These are phyloP conservation scores for Cyanoderma ruficeps DNA, from an alignment of 2,113 vertebrate species.

Conservation along the genomic window DNA sequence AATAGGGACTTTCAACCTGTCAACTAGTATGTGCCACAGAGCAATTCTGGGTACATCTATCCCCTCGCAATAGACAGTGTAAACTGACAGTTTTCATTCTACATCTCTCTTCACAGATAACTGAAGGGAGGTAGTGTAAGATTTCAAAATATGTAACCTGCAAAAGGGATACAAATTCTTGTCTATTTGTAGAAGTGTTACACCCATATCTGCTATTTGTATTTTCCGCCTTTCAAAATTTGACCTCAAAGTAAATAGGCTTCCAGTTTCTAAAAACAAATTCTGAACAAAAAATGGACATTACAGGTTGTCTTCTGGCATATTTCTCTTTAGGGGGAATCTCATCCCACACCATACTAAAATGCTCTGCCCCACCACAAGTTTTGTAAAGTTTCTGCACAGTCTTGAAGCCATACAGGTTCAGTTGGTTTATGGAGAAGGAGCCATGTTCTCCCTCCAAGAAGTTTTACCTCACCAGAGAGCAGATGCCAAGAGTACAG, in stretches of 20 bases:
- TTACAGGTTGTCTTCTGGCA: neutral
- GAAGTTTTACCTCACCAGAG: neutral
- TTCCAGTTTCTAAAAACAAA: neutral
- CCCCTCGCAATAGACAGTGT: neutral
- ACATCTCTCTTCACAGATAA: neutral
- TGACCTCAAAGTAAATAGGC: neutral
- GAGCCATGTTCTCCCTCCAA: rapidly evolving
- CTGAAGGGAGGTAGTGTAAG: neutral
- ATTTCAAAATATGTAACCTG: neutral
- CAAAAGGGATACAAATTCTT: neutral
- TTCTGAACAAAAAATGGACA: neutral
- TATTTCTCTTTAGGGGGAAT: neutral
- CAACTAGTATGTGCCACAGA: neutral
- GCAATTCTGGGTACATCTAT: neutral
- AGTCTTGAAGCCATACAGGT: neutral
- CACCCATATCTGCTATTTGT: neutral
- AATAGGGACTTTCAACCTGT: neutral
- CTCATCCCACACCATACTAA: neutral
- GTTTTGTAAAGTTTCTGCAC: neutral
- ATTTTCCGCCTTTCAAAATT: neutral
- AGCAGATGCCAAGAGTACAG: neutral
- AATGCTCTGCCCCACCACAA: neutral
- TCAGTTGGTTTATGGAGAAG: neutral
- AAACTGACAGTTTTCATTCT: neutral
- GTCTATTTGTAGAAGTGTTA: neutral